Evolutionary conservation across 2,113 vertebrate genomes (phyloP), one percentile per base, ranked within the genome.

Genomic region (Hyaena hyaena): DNA sequence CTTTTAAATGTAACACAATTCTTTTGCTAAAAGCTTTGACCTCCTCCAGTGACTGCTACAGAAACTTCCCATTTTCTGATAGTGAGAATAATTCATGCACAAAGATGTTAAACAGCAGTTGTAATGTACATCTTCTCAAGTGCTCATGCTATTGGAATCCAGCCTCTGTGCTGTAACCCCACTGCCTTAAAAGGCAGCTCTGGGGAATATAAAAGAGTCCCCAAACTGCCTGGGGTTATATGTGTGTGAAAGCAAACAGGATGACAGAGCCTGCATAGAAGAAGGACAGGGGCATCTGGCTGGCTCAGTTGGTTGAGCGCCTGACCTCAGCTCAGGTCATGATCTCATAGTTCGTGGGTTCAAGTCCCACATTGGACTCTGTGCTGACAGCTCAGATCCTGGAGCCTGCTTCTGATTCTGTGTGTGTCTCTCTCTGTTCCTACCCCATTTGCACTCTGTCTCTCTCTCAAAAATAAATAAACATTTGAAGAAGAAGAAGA

Each of bases 201-300:
- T 71, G 35, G 79, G 87, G 81, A 96, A 71, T 92, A 82, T 24
- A 81, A 66, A 69, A 88, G 88, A 97, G 50, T 53, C 74, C 65
- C 73, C 86, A 83, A 35, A 69, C 55, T 87, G 80, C 63, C 69
- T 50, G 69, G 69, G 63, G 77, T 63, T 95, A 8, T 26, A 33
- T 21, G 68, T 80, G 9, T 9, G n/a, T 33, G 74, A 66, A 91
- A 10, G 6, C 45, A 79, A 91, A 61, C 14, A 88, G 12, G 50
- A 58, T 74, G 33, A 84, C 83, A 39, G 82, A 53, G 35, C 17
- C 81, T 45, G 4, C 35, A 48, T 1, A 39, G 76, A 95, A 90
- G 48, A 17, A 6, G 21, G 14, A 39, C 39, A 39, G 39, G 39
- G 39, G 39, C 39, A 39, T 39, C 39, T 39, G 39, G 39, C 39